phyloP scores from a whole-genome alignment of 2,113 vertebrate species.

The Collichthys lucidus region DNA sequence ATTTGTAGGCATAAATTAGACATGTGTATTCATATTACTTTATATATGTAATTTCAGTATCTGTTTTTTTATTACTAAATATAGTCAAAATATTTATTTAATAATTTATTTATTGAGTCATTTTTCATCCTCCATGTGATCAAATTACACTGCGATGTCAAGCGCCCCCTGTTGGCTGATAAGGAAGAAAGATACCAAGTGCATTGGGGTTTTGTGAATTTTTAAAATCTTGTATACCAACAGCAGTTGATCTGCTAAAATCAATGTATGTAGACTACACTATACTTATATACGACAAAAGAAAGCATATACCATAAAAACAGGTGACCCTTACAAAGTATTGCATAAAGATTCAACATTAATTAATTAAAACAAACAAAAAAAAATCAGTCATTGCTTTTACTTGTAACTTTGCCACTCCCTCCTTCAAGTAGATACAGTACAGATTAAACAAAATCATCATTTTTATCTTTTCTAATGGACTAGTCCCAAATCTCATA shows the following conservation, averaged over 20 bases:
- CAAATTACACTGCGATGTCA: not conserved
- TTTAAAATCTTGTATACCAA: not conserved
- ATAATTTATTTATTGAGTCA: not conserved
- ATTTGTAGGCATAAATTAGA: not conserved
- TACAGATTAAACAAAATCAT: slow-evolving; percentile 24
- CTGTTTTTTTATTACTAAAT: not conserved
- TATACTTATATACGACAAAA: not conserved
- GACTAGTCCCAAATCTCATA: not conserved
- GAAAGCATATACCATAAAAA: not conserved
- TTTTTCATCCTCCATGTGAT: not conserved
- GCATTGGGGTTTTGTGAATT: no score
- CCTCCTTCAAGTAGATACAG: slow-evolving; percentile 40
- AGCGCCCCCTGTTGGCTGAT: slow-evolving; percentile 49
- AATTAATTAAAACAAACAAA: not conserved
- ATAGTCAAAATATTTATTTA: not conserved
- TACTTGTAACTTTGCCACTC: slow-evolving; percentile 20
- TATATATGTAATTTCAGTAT: not conserved
- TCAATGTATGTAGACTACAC: not conserved
- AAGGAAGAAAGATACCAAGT: not conserved
- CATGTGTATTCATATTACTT: not conserved
- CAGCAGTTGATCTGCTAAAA: no score
- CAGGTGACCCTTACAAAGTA: not conserved
- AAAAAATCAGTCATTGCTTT: not conserved
- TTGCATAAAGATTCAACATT: not conserved
- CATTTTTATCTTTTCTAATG: slow-evolving; percentile 3